Evolutionary conservation across 1,140 invertebrate genomes (phyloP).

Genomic region (Drosophila elegans): DNA sequence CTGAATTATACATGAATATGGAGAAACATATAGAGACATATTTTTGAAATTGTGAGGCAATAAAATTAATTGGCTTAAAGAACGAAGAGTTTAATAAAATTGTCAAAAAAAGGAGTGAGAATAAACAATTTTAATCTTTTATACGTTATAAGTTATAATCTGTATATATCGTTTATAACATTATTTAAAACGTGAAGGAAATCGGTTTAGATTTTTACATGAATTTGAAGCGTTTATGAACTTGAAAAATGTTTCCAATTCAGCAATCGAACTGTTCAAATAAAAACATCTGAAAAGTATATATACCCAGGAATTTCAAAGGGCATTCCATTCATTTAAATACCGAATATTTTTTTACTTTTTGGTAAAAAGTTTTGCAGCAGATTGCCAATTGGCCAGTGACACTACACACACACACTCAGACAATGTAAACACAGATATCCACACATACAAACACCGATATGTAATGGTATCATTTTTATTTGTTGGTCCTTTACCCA

Average conservation of each 20-base stretch:
- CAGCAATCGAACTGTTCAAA: no score
- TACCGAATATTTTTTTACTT: conserved; percentile 29
- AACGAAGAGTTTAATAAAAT: no score
- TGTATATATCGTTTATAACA: no score
- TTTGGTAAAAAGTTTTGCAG: conserved; percentile 33
- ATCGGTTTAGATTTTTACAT: no score
- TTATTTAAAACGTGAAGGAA: no score
- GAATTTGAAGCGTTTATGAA: no score
- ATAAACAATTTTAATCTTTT: no score
- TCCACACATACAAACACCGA: conserved; percentile 4
- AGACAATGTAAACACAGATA: conserved; percentile 9
- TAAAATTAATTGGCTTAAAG: not conserved
- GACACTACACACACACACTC: conserved; percentile 18
- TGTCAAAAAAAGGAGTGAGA: no score
- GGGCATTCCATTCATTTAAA: conserved; percentile 37
- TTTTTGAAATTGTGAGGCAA: not conserved
- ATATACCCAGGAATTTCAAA: not conserved
- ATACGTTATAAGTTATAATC: no score
- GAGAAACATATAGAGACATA: not conserved
- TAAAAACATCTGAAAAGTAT: not conserved
- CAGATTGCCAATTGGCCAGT: conserved; percentile 58
- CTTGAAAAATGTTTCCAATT: not conserved
- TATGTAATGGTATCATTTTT: conserved; percentile 42
- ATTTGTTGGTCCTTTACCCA: conserved; percentile 10
- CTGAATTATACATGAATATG: not conserved